phyloP scores from a whole-genome alignment of 2,888 invertebrate genomes.

The Caenorhabditis angaria region DNA sequence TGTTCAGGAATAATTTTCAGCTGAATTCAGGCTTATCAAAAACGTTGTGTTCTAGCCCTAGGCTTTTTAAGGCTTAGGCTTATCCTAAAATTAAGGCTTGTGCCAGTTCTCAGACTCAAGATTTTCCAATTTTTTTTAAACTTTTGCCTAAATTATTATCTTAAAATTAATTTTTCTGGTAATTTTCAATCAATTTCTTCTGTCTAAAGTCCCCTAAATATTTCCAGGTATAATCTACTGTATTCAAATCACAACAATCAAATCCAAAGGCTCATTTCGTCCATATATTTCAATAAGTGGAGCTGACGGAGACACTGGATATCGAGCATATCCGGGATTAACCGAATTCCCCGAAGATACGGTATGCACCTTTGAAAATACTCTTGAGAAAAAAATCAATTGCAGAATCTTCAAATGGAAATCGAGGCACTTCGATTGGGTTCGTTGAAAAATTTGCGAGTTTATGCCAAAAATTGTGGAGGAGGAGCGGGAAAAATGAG shows the following conservation, averaged over 20 bases:
- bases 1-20: no score
- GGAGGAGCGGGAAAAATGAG: background rate
- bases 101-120: no score
- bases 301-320: slow-evolving; percentile 35
- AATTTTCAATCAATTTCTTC: no score
- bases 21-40: no score
- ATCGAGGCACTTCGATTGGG: background rate
- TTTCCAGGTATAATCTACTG: slow-evolving; percentile 20
- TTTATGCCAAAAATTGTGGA: background rate
- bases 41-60: no score
- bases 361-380: slow-evolving; percentile 14
- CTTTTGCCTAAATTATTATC: no score
- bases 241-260: slow-evolving; percentile 18
- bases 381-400: slow-evolving; percentile 61
- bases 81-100: no score
- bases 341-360: slow-evolving; percentile 7
- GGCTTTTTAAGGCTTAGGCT: no score
- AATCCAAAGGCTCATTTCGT: slow-evolving; percentile 28
- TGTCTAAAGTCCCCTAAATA: no score
- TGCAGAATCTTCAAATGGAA: background rate
- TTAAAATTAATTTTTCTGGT: no score
- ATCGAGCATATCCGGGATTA: slow-evolving; percentile 22
- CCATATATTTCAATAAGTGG: slow-evolving; percentile 46
- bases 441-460: background rate
- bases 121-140: background rate